phyloP scores from a whole-genome alignment of 2,113 vertebrate species.

The Neopipo cinnamomea region DNA sequence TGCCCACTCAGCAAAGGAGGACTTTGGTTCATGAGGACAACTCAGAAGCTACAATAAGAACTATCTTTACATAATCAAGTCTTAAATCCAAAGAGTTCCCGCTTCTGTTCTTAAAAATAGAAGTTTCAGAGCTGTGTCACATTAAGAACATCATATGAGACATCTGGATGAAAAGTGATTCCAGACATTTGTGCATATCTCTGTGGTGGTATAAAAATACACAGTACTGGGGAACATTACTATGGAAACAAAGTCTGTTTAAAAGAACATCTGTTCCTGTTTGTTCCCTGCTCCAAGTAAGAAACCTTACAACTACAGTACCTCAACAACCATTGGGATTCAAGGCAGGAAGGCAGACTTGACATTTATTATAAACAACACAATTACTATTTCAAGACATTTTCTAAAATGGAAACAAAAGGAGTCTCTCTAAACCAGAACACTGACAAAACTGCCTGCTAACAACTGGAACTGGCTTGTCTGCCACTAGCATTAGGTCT shows the following conservation, averaged over 20 bases:
- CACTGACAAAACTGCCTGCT: neutral
- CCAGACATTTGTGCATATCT: neutral
- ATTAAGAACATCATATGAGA: neutral
- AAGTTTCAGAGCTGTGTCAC: neutral
- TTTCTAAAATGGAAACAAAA: neutral
- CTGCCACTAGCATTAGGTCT: neutral
- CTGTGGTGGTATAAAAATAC: conserved; percentile 13
- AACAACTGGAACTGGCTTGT: neutral
- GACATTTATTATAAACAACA: neutral
- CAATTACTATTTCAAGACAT: neutral
- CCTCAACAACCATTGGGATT: neutral
- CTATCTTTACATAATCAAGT: neutral
- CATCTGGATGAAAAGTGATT: neutral
- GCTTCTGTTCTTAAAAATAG: neutral
- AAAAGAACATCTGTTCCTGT: conserved; percentile 33
- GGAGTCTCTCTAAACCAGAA: neutral
- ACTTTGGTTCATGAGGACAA: neutral
- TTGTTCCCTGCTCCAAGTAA: neutral
- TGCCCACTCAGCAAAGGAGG: neutral
- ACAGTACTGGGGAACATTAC: neutral
- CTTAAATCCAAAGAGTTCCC: neutral
- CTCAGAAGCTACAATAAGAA: neutral
- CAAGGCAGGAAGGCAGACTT: neutral
- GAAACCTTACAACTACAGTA: neutral
- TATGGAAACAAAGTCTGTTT: conserved; percentile 43